Evolutionary conservation across 2,888 invertebrate genomes (phyloP).

Genomic region (Morinoia aosen): DNA sequence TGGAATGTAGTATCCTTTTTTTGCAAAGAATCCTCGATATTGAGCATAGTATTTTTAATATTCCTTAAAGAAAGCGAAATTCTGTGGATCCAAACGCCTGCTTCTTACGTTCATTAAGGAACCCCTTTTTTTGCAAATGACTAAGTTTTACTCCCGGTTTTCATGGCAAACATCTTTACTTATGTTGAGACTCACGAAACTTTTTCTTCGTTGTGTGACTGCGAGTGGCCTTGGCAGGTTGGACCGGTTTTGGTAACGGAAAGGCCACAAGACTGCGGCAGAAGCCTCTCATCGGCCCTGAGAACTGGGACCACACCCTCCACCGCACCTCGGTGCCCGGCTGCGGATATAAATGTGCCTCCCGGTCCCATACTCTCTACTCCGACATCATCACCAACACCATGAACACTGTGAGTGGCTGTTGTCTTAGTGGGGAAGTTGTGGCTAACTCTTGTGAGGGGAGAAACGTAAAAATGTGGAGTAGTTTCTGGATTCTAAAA

Average conservation of each 20-base stretch:
- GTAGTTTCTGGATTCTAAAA: no score
- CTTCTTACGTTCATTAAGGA: neutral
- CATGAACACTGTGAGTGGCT: constrained; percentile 63
- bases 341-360: neutral
- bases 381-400: constrained; percentile 41
- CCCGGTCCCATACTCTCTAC: neutral
- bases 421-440: neutral
- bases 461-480: no score
- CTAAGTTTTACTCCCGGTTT: neutral
- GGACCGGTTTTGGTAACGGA: neutral
- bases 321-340: neutral
- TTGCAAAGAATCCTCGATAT: no score
- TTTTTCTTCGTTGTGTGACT: neutral
- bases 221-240: neutral
- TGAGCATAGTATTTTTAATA: no score
- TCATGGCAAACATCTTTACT: neutral
- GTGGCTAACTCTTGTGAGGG: no score
- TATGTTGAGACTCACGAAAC: neutral
- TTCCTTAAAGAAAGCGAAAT: no score
- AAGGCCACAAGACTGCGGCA: neutral
- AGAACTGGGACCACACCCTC: neutral
- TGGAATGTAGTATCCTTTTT: no score
- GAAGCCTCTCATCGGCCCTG: constrained; percentile 22
- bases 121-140: neutral
- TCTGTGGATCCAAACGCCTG: no score